A percentile compares a stretch with the other conserved stretches of the same genome.
phyloP scores from a whole-genome alignment of 2,113 vertebrate genomes.

The Sylvilagus bachmani region DNA sequence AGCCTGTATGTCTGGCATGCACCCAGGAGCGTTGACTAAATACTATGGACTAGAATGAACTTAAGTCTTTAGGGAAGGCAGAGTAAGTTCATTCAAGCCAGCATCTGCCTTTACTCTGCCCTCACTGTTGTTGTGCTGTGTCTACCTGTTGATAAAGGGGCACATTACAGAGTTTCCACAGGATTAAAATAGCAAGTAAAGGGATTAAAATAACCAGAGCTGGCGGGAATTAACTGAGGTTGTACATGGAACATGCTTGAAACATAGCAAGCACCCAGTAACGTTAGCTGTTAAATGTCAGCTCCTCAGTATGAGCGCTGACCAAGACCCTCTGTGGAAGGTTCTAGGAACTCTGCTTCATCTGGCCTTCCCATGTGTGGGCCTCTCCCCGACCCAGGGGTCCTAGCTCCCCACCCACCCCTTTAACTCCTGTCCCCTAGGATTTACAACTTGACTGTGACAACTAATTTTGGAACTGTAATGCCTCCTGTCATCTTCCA shows the following conservation, averaged over 20 bases:
- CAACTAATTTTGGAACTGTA: slow-evolving; percentile 84
- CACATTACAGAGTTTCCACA: not conserved
- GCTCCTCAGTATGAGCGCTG: not conserved
- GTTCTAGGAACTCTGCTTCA: not conserved
- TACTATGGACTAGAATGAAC: not conserved
- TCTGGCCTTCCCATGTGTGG: not conserved
- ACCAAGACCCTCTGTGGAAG: not conserved
- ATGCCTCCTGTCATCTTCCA: slow-evolving; percentile 85
- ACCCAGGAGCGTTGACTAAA: not conserved
- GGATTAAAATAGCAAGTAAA: not conserved
- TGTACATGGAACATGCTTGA: slow-evolving; percentile 1
- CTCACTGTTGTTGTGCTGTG: not conserved
- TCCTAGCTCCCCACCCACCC: not conserved
- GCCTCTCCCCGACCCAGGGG: slow-evolving; percentile 60
- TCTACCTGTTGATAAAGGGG: not conserved
- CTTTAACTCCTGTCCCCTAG: slow-evolving; percentile 67
- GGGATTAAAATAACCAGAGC: slow-evolving; percentile 4
- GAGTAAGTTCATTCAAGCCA: not conserved
- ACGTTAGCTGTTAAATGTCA: not conserved
- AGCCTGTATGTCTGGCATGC: not conserved
- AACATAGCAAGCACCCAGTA: not conserved
- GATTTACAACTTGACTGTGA: slow-evolving; percentile 78
- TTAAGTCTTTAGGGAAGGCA: not conserved
- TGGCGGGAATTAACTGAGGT: slow-evolving; percentile 15
- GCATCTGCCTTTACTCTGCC: not conserved